Base-by-base conservation (phyloP, 2,888 invertebrate species). In the Dasysyrphus tricinctus region DNA sequence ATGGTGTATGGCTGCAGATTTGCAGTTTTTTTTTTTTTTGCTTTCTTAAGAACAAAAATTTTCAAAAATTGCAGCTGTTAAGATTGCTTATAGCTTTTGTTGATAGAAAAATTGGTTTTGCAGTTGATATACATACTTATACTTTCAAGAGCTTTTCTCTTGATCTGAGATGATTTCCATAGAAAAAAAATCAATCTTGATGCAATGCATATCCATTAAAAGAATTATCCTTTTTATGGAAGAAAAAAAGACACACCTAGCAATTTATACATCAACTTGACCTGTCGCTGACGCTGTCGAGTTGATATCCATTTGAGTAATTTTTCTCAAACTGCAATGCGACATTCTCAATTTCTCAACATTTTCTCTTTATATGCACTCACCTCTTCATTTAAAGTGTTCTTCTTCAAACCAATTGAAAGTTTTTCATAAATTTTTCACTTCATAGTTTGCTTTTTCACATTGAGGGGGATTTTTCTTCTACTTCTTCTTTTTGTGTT, bases 341-440 rank as follows among this genome's bases (percentile, higher is more conserved):
- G 80, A 75, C 80, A 75, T 39, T 61, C 75, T 44, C 32, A 61
- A 61, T 44, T 51, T 44, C 8, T 54, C 14, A 29, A 47, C 29
- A 63, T 47, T 47, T 63, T 63, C 61, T 42, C 61, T 37, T 59
- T 69, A 19, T 69, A 19, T 57, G 34, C 42, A 59, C 29, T 42
- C 37, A 42, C 44, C 29, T 32, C 34, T 24, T 16, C 49, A 51
- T n/a, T 32, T 63, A 19, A 51, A 73, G 80, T 75, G 70, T 56
- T 70, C 76, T 51, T 34, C 37, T 32, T n/a, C n/a, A n/a, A 69
- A 37, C 69, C 80, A 76, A 69, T 76, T 76, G 12, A 69, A 63
- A 37, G 44, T 70, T 76, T 70, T 80, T 44, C 61, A 59, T 69
- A 56, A 49, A 54, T 54, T 72, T 74, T 74, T 75, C 80, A 44